Evolutionary conservation across 2,113 vertebrate genomes (phyloP).

Genomic region (Mus musculus): GRCm39 chr4:125273001-125273500

Average conservation of each 20-base stretch:
- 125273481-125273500: too few relatives aligned
- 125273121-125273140: background rate
- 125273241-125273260: background rate
- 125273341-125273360: background rate
- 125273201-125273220: background rate
- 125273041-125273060: background rate
- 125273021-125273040: background rate
- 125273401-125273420: background rate
- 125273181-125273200: rapidly evolving
- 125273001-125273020: too few relatives aligned
- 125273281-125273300: slow-evolving; percentile 11
- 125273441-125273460: background rate
- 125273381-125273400: background rate
- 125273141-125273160: background rate
- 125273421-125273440: background rate
- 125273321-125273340: background rate
- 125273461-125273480: too few relatives aligned
- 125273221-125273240: background rate
- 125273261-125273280: background rate
- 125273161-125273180: background rate
- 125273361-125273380: background rate
- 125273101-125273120: background rate
- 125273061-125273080: background rate
- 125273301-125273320: background rate
- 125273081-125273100: background rate